Conservation (phyloP, 2,797 vertebrate species). For the Pyrocephalus nanus region DNA sequence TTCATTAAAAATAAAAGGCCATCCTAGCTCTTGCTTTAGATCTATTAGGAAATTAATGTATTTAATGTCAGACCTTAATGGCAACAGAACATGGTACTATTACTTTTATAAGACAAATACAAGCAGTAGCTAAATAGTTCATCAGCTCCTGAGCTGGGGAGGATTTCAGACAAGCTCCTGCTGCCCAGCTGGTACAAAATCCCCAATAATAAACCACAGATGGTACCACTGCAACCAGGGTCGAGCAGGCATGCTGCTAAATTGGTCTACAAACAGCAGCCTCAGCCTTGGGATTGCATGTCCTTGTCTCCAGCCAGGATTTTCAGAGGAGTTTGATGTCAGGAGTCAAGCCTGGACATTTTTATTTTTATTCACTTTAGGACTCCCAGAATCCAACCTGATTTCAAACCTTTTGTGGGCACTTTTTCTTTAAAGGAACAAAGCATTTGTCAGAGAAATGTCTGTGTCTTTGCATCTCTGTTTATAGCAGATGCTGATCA, state of each 20-base stretch:
- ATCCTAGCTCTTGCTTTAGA: background rate
- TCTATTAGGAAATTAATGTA: conserved; percentile 37
- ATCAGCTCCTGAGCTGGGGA: background rate
- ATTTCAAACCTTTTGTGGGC: background rate
- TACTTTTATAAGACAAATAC: conserved; percentile 29
- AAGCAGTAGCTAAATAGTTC: conserved; percentile 36
- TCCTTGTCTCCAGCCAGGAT: background rate
- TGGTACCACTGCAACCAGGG: background rate
- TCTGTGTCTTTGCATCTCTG: background rate
- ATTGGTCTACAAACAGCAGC: background rate
- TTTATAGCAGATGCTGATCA: background rate
- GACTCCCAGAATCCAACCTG: background rate
- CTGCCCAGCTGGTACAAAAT: conserved; percentile 51
- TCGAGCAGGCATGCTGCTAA: background rate
- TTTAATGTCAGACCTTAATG: conserved; percentile 24
- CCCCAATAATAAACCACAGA: background rate
- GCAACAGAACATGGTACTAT: background rate
- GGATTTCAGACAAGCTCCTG: conserved; percentile 22
- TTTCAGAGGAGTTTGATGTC: background rate
- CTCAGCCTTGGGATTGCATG: background rate
- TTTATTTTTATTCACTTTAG: background rate
- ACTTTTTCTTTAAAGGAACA: background rate
- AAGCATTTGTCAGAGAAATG: background rate
- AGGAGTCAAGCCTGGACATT: background rate
- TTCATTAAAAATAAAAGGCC: conserved; percentile 60